Conservation (phyloP, 2,888 invertebrate species). For the Girardia tigrina region DNA sequence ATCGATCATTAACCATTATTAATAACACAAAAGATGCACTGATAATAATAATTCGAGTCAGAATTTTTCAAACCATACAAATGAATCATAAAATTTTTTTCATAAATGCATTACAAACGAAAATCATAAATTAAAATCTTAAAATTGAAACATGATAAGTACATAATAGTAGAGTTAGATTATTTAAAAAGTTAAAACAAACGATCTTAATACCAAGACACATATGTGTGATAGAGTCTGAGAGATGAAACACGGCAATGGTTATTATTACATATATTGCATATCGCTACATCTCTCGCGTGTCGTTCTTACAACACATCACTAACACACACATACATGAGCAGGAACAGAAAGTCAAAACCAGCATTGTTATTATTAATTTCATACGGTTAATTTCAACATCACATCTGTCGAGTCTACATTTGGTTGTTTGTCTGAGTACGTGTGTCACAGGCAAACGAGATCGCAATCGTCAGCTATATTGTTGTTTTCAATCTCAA, state of each 20-base stretch:
- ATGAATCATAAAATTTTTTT: conserved; percentile 17
- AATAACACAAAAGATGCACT: conserved; percentile 16
- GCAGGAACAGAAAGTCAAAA: conserved; percentile 15
- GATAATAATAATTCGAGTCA: conserved; percentile 23
- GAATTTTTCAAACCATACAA: background rate
- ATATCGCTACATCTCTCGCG: conserved; percentile 12
- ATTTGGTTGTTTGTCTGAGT: background rate
- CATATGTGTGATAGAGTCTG: background rate
- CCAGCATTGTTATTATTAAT: background rate
- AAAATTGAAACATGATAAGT: conserved; percentile 23
- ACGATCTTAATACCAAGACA: background rate
- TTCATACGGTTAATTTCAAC: too few relatives aligned
- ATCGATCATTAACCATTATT: background rate
- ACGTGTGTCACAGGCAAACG: conserved; percentile 1
- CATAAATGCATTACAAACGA: conserved; percentile 8
- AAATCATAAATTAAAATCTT: conserved; percentile 23
- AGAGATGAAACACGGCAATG: background rate
- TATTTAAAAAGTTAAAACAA: conserved; percentile 7
- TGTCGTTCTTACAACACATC: too few relatives aligned
- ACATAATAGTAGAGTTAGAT: conserved; percentile 12
- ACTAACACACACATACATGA: conserved; percentile 15
- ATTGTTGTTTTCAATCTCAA: conserved; percentile 6
- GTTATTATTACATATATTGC: too few relatives aligned
- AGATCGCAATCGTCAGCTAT: conserved; percentile 10
- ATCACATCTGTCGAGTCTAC: background rate